Evolutionary conservation across 2,888 invertebrate species (phyloP), one percentile per base, ranked within the genome.

Genomic region (Belgica antarctica): DNA sequence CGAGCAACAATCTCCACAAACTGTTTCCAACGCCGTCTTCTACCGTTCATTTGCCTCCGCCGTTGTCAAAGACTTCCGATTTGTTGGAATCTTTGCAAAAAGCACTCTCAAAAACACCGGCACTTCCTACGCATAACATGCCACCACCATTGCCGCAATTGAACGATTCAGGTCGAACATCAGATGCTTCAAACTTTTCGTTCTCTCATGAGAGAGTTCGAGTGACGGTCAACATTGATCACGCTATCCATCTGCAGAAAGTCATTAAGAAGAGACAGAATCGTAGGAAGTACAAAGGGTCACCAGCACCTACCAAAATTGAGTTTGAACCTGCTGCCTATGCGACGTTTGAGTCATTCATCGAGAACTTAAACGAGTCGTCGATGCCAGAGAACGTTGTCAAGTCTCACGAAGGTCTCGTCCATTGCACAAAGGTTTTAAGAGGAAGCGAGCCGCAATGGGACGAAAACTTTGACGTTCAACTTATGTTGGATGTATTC

Each of bases 311-410:
- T 80, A 28, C 81, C 76, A 22, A 72, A 65, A 75, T 82, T 66
- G 78, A 79, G 19, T 78, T 83, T 12, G 80, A 83, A 62, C 86
- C 86, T 8, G 4, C 25, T 5, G 83, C 84, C 46, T 87, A 86
- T 74, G 86, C 86, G 8, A 84, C 84, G 62, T 86, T 86, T 75
- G 85, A 85, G 75, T 81, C 82, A 1, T 72, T 75, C 28, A 76
- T 75, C 1, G 76, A 75, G 31, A n/a, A 27, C 12, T 22, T 74
- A 71, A 62, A 70, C 17, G 62, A 59, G 19, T 72, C 72, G 22
- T 75, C 76, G 27, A 72, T 75, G 62, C 76, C 76, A 1, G 72
- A 72, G 24, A 75, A 75, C 2, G 62, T 66, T 34, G 65, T 70
- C 1, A 79, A 78, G 71, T 78, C 79, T 1, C 77, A 77, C 70